Evolutionary conservation across 1,140 invertebrate genomes (phyloP).

Genomic region (Drosophila sucinea): DNA sequence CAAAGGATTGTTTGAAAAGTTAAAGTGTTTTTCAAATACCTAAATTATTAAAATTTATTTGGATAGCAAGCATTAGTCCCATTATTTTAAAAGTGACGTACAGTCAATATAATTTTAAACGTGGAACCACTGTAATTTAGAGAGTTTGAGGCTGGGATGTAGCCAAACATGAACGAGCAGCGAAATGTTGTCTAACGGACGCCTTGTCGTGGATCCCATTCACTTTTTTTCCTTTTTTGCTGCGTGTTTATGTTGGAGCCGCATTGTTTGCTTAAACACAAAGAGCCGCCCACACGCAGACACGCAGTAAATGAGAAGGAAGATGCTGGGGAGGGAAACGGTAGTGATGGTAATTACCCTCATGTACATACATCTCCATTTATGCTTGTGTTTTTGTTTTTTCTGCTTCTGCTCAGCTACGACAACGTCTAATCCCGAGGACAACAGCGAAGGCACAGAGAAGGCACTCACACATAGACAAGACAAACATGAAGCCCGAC

Average conservation of each 20-base stretch:
- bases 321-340: neutral
- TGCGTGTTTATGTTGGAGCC: slow-evolving; percentile 40
- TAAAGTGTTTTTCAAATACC: too few relatives aligned
- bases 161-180: slow-evolving; percentile 13
- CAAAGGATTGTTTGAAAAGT: too few relatives aligned
- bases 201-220: slow-evolving; percentile 15
- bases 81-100: too few relatives aligned
- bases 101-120: neutral
- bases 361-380: slow-evolving; percentile 56
- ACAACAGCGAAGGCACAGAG: slow-evolving; percentile 38
- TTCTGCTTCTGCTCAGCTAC: slow-evolving; percentile 15
- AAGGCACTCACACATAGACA: slow-evolving; percentile 26
- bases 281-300: slow-evolving; percentile 54
- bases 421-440: slow-evolving; percentile 55
- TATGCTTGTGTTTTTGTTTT: slow-evolving; percentile 24
- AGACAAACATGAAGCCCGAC: slow-evolving; percentile 55
- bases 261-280: slow-evolving; percentile 64
- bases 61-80: too few relatives aligned
- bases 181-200: slow-evolving; percentile 46
- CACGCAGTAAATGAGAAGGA: neutral
- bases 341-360: slow-evolving; percentile 76
- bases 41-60: too few relatives aligned
- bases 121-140: slow-evolving; percentile 1
- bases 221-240: neutral
- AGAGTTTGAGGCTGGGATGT: neutral